These are phyloP conservation scores for Cyprinodon brontotheroides DNA, from an alignment of 2,113 vertebrate genomes.

Conservation along the genomic window DNA sequence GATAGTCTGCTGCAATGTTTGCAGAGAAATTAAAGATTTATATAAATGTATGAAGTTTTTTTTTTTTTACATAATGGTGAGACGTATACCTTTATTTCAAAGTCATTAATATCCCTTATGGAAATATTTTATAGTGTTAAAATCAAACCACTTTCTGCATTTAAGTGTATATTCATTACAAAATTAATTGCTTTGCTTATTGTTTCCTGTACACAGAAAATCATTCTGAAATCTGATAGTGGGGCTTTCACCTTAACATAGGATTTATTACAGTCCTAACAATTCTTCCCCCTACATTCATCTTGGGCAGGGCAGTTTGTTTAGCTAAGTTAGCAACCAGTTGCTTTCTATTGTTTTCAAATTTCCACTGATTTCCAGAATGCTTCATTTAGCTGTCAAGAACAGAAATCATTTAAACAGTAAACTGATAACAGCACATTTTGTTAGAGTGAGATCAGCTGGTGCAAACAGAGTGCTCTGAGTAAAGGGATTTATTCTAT, in stretches of 20 bases:
- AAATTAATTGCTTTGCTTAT: neutral
- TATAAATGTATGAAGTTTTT: neutral
- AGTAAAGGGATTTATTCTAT: neutral
- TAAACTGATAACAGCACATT: neutral
- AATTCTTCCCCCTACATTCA: too few species aligned
- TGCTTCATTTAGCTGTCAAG: slow-evolving; percentile 7
- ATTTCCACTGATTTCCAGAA: neutral
- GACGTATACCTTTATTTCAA: neutral
- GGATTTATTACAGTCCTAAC: too few species aligned
- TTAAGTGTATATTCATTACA: neutral
- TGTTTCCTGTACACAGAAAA: neutral
- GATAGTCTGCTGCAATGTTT: too few species aligned
- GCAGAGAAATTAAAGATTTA: neutral
- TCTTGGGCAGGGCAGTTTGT: neutral
- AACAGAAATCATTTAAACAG: neutral
- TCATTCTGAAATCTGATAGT: neutral
- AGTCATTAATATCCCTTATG: neutral
- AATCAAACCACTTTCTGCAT: neutral
- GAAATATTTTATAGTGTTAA: neutral
- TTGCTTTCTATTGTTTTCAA: neutral
- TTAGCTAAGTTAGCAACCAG: neutral
- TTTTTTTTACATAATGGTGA: too few species aligned
- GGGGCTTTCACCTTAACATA: too few species aligned
- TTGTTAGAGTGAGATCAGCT: slow-evolving; percentile 12
- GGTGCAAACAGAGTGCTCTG: neutral